Evolutionary conservation across 2,888 invertebrate species (phyloP).

Genomic region (Melinopterus prodromus): DNA sequence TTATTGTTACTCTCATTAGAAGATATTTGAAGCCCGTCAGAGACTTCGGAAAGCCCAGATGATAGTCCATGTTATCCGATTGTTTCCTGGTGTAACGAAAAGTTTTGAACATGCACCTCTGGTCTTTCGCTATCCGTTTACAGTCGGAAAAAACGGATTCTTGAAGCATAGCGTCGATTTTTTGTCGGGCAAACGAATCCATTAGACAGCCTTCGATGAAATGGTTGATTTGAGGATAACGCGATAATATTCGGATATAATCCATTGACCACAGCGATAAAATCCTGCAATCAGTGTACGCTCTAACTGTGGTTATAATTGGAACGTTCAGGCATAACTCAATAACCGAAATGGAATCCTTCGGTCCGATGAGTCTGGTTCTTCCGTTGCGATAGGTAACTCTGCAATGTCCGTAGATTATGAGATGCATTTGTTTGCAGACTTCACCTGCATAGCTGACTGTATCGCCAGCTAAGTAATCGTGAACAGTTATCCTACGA

Average conservation of each 20-base stretch:
- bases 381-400: slow-evolving; percentile 6
- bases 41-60: slow-evolving; percentile 21
- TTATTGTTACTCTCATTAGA: slow-evolving; percentile 38
- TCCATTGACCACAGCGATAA: slow-evolving; percentile 32
- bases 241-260: slow-evolving; percentile 16
- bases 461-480: slow-evolving; percentile 42
- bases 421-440: slow-evolving; percentile 44
- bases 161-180: background rate
- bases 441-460: slow-evolving; percentile 45
- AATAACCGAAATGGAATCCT: slow-evolving; percentile 40
- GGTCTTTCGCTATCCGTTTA: background rate
- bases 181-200: background rate
- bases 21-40: slow-evolving; percentile 31
- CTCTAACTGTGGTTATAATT: slow-evolving; percentile 40
- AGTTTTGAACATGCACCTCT: slow-evolving; percentile 16
- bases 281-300: slow-evolving; percentile 43
- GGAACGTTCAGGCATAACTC: slow-evolving; percentile 43
- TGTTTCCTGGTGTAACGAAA: slow-evolving; percentile 28
- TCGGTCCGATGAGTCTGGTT: slow-evolving; percentile 34
- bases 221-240: background rate
- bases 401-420: slow-evolving; percentile 44
- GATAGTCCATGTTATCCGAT: slow-evolving; percentile 30
- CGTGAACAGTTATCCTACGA: slow-evolving; percentile 29
- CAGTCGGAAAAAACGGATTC: background rate
- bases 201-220: background rate